Evolutionary conservation across 2,113 vertebrate species (phyloP).

Genomic region (Gymnarchus niloticus): DNA sequence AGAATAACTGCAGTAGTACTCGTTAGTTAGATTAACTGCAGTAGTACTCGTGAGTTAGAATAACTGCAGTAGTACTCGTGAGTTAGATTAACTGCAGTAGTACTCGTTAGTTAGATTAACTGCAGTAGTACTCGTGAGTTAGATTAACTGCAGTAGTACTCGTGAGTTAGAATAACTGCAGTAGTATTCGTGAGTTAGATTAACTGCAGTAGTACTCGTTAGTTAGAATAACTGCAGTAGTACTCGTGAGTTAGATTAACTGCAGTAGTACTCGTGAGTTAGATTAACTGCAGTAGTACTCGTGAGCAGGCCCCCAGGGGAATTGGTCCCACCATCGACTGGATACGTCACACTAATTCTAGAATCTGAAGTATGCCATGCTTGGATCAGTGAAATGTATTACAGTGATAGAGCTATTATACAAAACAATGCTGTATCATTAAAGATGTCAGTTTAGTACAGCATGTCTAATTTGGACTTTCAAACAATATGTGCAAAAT

Average conservation of each 20-base stretch:
- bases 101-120: not conserved
- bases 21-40: not conserved
- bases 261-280: not conserved
- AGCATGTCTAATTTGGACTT: not conserved
- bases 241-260: not conserved
- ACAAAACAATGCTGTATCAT: too few species aligned
- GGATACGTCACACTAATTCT: not conserved
- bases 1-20: too few species aligned
- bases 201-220: not conserved
- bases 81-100: too few species aligned
- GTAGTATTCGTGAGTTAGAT: not conserved
- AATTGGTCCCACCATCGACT: not conserved
- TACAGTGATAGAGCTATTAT: not conserved
- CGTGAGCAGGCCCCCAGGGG: not conserved
- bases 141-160: not conserved
- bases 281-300: not conserved
- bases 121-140: not conserved
- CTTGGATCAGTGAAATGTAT: not conserved
- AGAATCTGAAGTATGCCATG: not conserved
- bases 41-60: not conserved
- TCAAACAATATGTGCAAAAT: not conserved
- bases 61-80: not conserved
- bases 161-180: not conserved
- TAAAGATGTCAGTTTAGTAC: not conserved
- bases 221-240: not conserved